These are phyloP conservation scores for Coranthus polyacanthus DNA, from an alignment of 2,797 vertebrate genomes.

Conservation along the genomic window DNA sequence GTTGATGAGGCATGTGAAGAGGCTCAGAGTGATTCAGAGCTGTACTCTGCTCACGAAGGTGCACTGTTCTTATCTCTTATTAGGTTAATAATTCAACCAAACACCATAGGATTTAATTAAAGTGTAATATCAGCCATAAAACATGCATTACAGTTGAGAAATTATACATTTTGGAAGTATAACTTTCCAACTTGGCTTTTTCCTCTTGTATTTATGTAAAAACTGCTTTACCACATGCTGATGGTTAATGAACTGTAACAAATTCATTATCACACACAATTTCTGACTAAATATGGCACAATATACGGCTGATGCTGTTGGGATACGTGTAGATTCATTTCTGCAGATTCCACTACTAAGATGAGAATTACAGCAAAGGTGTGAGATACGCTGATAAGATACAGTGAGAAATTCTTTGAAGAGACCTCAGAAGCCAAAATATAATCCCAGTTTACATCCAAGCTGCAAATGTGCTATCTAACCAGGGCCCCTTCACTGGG, in stretches of 20 bases:
- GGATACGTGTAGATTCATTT: conserved; percentile 10
- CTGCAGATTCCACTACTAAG: conserved; percentile 4
- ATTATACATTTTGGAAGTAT: conserved; percentile 12
- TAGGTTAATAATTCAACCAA: conserved; percentile 12
- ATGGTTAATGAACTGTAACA: background rate
- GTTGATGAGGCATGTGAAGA: conserved; percentile 12
- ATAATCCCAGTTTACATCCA: conserved; percentile 30
- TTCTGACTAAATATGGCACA: background rate
- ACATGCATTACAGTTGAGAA: conserved; percentile 29
- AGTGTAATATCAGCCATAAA: conserved; percentile 32
- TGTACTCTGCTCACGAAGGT: conserved; percentile 20
- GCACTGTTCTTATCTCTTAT: conserved; percentile 9
- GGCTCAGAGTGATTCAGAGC: background rate
- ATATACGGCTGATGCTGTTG: background rate
- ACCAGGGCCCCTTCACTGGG: conserved; percentile 27
- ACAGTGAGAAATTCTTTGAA: conserved; percentile 40
- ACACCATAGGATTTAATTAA: conserved; percentile 10
- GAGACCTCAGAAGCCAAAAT: conserved; percentile 23
- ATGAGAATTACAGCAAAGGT: conserved; percentile 14
- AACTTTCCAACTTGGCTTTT: conserved; percentile 12
- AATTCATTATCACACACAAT: background rate
- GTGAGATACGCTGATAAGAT: conserved; percentile 38
- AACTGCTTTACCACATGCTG: background rate
- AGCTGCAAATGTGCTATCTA: conserved; percentile 48
- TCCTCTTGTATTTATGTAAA: conserved; percentile 1